Base-by-base conservation (phyloP, 2,113 vertebrate species). In the Penelope pileata region DNA sequence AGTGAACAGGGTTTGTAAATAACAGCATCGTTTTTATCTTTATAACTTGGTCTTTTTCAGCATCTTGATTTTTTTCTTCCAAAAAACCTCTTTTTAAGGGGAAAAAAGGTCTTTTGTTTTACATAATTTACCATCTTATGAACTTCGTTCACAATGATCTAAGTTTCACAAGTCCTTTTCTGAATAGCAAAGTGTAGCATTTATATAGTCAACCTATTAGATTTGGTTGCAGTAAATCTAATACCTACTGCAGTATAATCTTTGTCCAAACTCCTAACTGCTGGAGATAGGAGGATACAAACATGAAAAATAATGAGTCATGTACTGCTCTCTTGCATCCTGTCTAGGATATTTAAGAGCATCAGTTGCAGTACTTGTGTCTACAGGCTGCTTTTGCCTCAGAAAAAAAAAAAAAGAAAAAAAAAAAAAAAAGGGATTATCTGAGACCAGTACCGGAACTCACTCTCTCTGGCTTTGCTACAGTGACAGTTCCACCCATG, bases 401-500 rank as follows among this genome's bases (percentile, higher is more conserved):
- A 21, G 29, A 42, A 29, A 26, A 7, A 51, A 9, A 27, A 43
- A 7, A 32, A 18, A 30, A n/a, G n/a, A n/a, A n/a, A n/a, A n/a
- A 42, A 29, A 26, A 7, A 51, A 9, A 27, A 43, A 7, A 32
- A 18, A 30, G 32, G 74, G 29, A 10, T 84, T 64, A 68, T 14
- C 2, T 48, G 36, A 16, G 62, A 56, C 6, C 8, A 7, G 16
- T 1, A 1, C 13, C 3, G 15, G 47, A 40, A 32, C 6, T 75
- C 43, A 32, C 6, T 75, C 43, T 18, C 29, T 18, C 1, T 78
- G 73, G 43, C 74, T 82, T 78, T 64, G 50, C 18, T 62, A 14
- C 40, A 23, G 10, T 27, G 58, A 1, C 12, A n/a, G 30, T 40
- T 54, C 78, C 27, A 12, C 4, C 1, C 1, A 0, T 10, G 14